phyloP scores from a whole-genome alignment of 2,888 invertebrate species.

The Rhogogaster chlorosoma region DNA sequence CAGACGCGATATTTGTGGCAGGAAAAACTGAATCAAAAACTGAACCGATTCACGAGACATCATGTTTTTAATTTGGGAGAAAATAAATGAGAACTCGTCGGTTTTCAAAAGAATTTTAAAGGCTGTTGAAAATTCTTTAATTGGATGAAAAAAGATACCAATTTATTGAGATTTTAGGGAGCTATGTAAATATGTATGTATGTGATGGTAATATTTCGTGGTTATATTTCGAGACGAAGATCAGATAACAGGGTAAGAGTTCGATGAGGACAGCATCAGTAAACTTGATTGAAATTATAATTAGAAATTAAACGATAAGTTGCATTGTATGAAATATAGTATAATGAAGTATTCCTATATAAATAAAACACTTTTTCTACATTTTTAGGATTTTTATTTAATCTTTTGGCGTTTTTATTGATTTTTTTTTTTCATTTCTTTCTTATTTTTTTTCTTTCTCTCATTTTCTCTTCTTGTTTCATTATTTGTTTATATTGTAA shows the following conservation, averaged over 20 bases:
- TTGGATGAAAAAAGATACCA: background rate
- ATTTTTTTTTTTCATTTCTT: background rate
- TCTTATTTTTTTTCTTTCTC: background rate
- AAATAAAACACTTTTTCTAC: constrained; percentile 34
- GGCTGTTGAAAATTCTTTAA: background rate
- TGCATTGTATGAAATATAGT: background rate
- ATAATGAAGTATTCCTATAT: background rate
- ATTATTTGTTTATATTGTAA: constrained; percentile 44
- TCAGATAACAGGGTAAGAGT: background rate
- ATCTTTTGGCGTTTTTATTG: constrained; percentile 43
- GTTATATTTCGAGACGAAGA: background rate
- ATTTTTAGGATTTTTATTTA: constrained; percentile 50
- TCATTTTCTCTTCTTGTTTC: background rate
- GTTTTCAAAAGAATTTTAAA: background rate
- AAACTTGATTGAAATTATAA: too few species aligned
- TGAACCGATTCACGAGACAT: background rate
- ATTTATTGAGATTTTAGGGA: background rate
- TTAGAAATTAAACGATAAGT: background rate
- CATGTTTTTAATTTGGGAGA: background rate
- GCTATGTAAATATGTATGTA: background rate
- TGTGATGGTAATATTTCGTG: background rate
- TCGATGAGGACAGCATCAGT: too few species aligned
- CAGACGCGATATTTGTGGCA: too few species aligned
- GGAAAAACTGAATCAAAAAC: too few species aligned
- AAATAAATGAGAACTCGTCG: background rate